Conservation (phyloP, 2,797 vertebrate species). For the Sebastes minor region DNA sequence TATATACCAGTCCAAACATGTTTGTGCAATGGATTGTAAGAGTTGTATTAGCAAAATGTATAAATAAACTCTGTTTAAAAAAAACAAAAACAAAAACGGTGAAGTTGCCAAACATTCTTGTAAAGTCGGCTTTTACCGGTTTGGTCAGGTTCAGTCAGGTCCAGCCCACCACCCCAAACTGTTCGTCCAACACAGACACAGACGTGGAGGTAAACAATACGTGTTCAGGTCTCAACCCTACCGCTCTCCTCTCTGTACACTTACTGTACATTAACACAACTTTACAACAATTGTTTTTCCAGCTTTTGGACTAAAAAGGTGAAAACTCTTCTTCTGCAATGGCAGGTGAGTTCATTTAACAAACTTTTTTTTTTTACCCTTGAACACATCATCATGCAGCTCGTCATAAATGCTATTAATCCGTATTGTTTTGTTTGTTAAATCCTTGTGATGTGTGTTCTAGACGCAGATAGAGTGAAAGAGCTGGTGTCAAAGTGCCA, state of each 20-base stretch:
- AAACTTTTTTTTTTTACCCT: not conserved
- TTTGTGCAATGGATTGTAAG: too few relatives aligned
- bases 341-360: constrained; percentile 56
- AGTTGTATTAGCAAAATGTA: too few relatives aligned
- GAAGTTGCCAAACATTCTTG: not conserved
- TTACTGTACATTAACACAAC: too few relatives aligned
- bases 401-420: not conserved
- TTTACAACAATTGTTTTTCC: not conserved
- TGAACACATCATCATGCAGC: too few relatives aligned
- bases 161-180: not conserved
- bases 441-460: not conserved
- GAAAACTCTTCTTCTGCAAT: constrained; percentile 26
- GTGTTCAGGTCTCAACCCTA: too few relatives aligned
- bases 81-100: too few relatives aligned
- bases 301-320: not conserved
- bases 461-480: constrained; percentile 56
- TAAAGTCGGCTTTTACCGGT: not conserved
- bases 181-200: constrained; percentile 24
- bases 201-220: constrained; percentile 8
- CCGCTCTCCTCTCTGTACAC: too few relatives aligned
- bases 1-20: too few relatives aligned
- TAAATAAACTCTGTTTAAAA: too few relatives aligned
- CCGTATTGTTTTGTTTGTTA: not conserved
- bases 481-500: constrained; percentile 79
- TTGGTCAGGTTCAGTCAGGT: too few relatives aligned